Evolutionary conservation across 2,888 invertebrate species (phyloP), one percentile per base, ranked within the genome.

Genomic region (Drosophila bunnanda): DNA sequence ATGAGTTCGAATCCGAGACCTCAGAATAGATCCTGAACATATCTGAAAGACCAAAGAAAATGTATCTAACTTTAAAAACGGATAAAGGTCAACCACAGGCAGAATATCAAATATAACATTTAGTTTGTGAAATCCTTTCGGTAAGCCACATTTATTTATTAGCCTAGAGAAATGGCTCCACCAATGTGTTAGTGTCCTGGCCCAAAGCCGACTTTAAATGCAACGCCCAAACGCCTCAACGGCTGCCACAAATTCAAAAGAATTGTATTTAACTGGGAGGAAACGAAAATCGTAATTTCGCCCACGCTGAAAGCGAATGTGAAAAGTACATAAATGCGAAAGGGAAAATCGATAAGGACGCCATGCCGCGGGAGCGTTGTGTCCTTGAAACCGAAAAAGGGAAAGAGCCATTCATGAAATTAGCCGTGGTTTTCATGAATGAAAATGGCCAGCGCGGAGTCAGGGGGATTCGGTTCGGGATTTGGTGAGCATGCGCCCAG

Each of bases 261-360:
- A 43, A 50, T 39, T 36, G 32, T 41, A 41, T 41, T 50, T 38
- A 50, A 34, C 36, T 48, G 41, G 13, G 38, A 53, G 75, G 30
- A 67, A 50, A 13, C 32, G 32, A 25, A 46, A 57, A 65, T 44
- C 38, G 46, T 46, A 30, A 25, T 43, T 60, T 36, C 60, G 56
- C 62, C 70, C 48, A 75, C 75, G 75, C 70, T 61, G 50, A 58
- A 65, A 68, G 39, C 38, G 30, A 60, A 52, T 55, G 41, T 53
- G 55, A 53, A 60, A 65, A 36, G 52, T 32, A 56, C 41, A 57
- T 54, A 43, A 48, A 46, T 67, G 66, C 55, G 46, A 57, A 75
- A 59, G 65, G 55, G 73, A 83, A 83, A 83, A 83, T 83, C 83
- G 56, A 83, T 83, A 87, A 62, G 68, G 80, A 82, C 79, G 87